Percentiles rank a stretch among this genome's conserved stretches.
These are phyloP conservation scores for Phocides pigmalion DNA, from an alignment of 1,140 invertebrate genomes.

Conservation along the genomic window DNA sequence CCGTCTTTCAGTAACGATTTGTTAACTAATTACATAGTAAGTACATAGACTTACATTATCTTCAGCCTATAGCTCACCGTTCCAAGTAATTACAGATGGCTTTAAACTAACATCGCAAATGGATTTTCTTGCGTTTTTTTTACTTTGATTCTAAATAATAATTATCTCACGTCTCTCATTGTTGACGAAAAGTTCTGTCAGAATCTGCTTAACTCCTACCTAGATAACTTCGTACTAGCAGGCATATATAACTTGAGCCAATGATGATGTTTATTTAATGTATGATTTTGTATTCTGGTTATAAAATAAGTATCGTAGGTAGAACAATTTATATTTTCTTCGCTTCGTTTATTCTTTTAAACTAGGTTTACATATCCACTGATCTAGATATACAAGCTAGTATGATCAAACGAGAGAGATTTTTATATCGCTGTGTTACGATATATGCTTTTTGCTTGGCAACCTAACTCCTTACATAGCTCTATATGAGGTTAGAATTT, in stretches of 20 bases:
- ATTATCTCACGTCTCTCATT: too few species aligned
- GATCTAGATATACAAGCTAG: conserved; percentile 44
- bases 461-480: conserved; percentile 33
- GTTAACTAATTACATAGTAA: not conserved
- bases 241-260: too few species aligned
- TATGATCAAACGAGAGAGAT: not conserved
- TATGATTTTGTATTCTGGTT: too few species aligned
- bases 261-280: too few species aligned
- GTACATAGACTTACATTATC: conserved; percentile 27
- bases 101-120: too few species aligned
- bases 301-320: too few species aligned
- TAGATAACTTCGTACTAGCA: too few species aligned
- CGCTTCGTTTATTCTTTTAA: conserved; percentile 27
- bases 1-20: not conserved
- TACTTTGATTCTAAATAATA: too few species aligned
- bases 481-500: conserved; percentile 51
- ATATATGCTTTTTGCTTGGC: conserved; percentile 14
- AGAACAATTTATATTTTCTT: too few species aligned
- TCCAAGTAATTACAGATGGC: conserved; percentile 25
- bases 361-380: conserved; percentile 50
- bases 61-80: conserved; percentile 19
- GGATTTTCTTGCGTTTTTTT: too few species aligned
- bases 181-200: too few species aligned
- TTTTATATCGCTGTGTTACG: not conserved
- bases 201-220: too few species aligned